Conservation (phyloP, 2,888 invertebrate genomes). For the Cistogaster globosa region DNA sequence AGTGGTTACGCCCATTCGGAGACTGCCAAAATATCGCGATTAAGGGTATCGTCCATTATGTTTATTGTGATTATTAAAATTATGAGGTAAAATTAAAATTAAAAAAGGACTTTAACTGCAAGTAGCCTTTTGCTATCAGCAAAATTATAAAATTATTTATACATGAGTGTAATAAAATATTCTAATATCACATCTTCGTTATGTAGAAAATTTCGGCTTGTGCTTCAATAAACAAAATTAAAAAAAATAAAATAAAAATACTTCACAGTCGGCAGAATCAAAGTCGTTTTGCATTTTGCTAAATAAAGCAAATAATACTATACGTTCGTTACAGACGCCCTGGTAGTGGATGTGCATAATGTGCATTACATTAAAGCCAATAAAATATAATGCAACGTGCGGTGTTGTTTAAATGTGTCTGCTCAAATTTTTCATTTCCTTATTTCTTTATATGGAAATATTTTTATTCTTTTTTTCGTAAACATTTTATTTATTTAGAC, state of each 20-base stretch:
- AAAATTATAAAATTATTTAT: no score
- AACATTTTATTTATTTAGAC: slow-evolving; percentile 17
- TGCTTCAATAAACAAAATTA: no score
- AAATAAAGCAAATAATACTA: no score
- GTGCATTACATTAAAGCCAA: slow-evolving; percentile 42
- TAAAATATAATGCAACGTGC: slow-evolving; percentile 39
- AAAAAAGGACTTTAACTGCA: background rate
- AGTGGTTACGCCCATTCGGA: no score
- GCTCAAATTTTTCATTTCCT: slow-evolving; percentile 62
- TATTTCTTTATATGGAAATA: slow-evolving; percentile 56
- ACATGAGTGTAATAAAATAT: background rate
- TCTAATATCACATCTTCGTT: no score
- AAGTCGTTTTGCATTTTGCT: no score
- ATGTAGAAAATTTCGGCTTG: no score
- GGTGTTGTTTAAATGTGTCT: slow-evolving; percentile 14
- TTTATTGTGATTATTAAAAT: slow-evolving; percentile 29
- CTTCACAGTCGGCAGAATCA: no score
- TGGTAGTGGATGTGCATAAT: slow-evolving; percentile 32
- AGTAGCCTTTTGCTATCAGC: no score
- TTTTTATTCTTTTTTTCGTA: slow-evolving; percentile 13
- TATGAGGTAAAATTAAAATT: background rate
- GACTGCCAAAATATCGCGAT: no score
- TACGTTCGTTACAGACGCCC: background rate
- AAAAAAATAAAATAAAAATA: no score
- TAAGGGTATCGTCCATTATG: no score